Evolutionary conservation across 2,113 vertebrate species (phyloP).

Genomic region (Elaphurus davidianus): DNA sequence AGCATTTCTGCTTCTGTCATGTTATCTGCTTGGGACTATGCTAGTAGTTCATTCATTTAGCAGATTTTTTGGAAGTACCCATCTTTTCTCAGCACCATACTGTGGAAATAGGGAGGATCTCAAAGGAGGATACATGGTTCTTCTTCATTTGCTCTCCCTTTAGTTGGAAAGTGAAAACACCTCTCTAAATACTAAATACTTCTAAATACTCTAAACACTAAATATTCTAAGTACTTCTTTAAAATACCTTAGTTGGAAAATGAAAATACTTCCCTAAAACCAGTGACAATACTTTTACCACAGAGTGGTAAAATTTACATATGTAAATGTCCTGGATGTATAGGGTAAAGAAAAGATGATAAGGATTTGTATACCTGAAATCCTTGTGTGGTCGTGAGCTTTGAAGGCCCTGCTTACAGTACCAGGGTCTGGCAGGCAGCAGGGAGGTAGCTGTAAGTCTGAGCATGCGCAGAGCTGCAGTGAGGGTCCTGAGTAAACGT

Average conservation of each 20-base stretch:
- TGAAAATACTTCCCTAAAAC: slow-evolving; percentile 15
- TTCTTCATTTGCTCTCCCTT: slow-evolving; percentile 5
- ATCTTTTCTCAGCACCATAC: background rate
- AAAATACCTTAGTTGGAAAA: background rate
- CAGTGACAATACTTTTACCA: background rate
- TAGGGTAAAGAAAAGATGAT: background rate
- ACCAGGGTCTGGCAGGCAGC: background rate
- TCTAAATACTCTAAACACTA: background rate
- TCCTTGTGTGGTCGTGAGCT: background rate
- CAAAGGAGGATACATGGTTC: background rate
- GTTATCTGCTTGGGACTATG: background rate
- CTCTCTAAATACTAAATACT: background rate
- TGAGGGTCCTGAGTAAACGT: background rate
- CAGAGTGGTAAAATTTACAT: background rate
- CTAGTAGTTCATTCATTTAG: background rate
- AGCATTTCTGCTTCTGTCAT: background rate
- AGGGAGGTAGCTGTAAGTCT: background rate
- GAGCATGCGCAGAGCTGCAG: background rate
- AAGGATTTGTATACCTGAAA: background rate
- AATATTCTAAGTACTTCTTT: background rate
- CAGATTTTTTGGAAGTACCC: background rate
- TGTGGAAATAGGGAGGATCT: background rate
- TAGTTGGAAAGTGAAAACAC: background rate
- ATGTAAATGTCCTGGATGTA: background rate
- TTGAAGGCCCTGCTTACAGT: background rate